phyloP scores from a whole-genome alignment of 2,888 invertebrate species.

The Stenurella melanura region DNA sequence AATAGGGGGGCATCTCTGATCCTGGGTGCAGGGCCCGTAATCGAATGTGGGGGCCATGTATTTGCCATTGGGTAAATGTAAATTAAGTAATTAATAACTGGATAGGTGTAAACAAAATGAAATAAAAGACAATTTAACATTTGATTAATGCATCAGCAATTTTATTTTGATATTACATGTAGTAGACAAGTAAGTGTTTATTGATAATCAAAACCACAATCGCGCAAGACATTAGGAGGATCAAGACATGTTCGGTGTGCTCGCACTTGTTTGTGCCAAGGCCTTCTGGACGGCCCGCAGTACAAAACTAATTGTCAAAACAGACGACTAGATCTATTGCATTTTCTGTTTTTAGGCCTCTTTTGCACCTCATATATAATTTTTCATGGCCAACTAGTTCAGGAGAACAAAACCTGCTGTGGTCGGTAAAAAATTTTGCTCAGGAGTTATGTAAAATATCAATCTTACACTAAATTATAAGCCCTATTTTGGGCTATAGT shows the following conservation, averaged over 20 bases:
- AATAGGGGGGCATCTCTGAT: no score
- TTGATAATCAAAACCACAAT: constrained; percentile 70
- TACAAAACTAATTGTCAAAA: constrained; percentile 58
- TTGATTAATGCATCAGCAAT: constrained; percentile 68
- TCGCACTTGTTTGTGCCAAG: constrained; percentile 65
- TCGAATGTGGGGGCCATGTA: no score
- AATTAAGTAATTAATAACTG: no score
- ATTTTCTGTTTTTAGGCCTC: constrained; percentile 67
- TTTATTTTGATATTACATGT: constrained; percentile 72
- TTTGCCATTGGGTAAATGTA: no score
- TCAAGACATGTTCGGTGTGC: constrained; percentile 70
- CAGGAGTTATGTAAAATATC: not conserved
- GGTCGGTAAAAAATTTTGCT: constrained; percentile 1
- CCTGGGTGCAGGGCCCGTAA: no score
- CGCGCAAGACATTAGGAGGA: constrained; percentile 72
- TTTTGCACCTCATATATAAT: constrained; percentile 57
- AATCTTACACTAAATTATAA: not conserved
- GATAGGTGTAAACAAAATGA: not conserved
- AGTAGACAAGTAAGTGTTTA: constrained; percentile 71
- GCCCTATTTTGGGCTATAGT: not conserved
- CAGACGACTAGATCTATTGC: constrained; percentile 69
- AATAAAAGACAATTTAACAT: constrained; percentile 46
- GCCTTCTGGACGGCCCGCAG: constrained; percentile 64
- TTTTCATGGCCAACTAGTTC: constrained; percentile 7
- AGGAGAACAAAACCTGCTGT: not conserved